A percentile compares a stretch with the other conserved stretches of the same genome.
phyloP scores from a whole-genome alignment of 2,888 invertebrate genomes.

The Zele albiditarsus region DNA sequence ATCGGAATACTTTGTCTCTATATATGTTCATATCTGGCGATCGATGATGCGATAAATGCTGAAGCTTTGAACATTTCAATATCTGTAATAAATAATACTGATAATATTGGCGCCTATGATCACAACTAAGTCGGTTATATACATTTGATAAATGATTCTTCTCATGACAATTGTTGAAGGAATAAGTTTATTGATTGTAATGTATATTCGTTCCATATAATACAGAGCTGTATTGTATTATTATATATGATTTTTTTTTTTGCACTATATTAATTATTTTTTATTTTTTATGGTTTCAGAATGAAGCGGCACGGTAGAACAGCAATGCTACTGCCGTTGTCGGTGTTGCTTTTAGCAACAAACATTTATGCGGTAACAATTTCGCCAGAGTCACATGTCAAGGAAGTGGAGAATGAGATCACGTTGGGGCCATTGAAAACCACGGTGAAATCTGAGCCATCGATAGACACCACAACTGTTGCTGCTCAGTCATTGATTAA shows the following conservation, averaged over 20 bases:
- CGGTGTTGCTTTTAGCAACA: constrained; percentile 37
- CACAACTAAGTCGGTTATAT: background rate
- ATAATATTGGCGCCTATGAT: background rate
- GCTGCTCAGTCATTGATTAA: constrained; percentile 9
- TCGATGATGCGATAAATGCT: background rate
- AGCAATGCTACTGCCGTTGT: constrained; percentile 49
- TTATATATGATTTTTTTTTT: background rate
- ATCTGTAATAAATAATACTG: background rate
- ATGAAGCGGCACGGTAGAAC: constrained; percentile 49
- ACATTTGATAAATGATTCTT: background rate
- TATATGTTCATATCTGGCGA: background rate
- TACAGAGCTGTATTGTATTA: background rate
- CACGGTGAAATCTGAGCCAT: constrained; percentile 17
- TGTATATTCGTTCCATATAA: background rate
- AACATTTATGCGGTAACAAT: constrained; percentile 26
- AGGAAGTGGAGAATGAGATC: constrained; percentile 29
- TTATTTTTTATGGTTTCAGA: constrained; percentile 15
- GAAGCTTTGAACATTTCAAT: background rate
- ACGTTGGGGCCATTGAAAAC: constrained; percentile 31
- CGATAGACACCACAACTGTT: constrained; percentile 3
- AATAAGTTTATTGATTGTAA: background rate
- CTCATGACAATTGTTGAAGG: background rate
- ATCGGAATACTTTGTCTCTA: background rate
- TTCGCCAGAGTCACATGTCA: constrained; percentile 13
- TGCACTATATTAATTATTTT: background rate